Percentiles rank a stretch among this genome's conserved stretches.
phyloP scores from a whole-genome alignment of 30 jellyfish, hydroid and myxozoan species.

The Mastigias papua region DNA sequence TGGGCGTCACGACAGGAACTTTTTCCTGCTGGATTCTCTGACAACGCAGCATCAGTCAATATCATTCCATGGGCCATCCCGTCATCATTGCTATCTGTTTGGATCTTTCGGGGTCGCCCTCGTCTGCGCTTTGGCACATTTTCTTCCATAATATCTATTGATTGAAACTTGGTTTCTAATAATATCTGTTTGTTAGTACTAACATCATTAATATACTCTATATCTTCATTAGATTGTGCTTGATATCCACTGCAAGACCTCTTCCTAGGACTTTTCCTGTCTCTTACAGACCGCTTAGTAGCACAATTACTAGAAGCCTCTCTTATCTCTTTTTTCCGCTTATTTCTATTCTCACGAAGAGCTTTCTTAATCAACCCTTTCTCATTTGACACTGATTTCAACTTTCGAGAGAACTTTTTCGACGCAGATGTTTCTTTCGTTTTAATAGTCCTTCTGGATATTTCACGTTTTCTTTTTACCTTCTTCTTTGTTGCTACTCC shows the following conservation, averaged over 20 bases:
- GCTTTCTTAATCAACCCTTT: neutral
- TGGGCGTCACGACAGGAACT: neutral
- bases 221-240: neutral
- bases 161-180: neutral
- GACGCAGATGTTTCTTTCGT: conserved; percentile 49
- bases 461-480: neutral
- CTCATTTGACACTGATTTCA: conserved; percentile 17
- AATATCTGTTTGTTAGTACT: too few relatives aligned
- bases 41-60: neutral
- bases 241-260: neutral
- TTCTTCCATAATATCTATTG: neutral
- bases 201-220: neutral
- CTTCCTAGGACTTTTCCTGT: neutral
- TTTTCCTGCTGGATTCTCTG: neutral
- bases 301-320: neutral
- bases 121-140: neutral
- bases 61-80: neutral
- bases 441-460: conserved; percentile 1
- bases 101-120: neutral
- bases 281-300: neutral
- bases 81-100: neutral
- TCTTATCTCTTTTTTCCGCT: neutral
- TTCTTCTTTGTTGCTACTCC: conserved; percentile 9
- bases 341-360: neutral
- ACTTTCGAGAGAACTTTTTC: conserved; percentile 43